Percentiles rank a stretch among this genome's conserved stretches.
Conservation (phyloP, 2,113 vertebrate species). For the Cebus imitator region DNA sequence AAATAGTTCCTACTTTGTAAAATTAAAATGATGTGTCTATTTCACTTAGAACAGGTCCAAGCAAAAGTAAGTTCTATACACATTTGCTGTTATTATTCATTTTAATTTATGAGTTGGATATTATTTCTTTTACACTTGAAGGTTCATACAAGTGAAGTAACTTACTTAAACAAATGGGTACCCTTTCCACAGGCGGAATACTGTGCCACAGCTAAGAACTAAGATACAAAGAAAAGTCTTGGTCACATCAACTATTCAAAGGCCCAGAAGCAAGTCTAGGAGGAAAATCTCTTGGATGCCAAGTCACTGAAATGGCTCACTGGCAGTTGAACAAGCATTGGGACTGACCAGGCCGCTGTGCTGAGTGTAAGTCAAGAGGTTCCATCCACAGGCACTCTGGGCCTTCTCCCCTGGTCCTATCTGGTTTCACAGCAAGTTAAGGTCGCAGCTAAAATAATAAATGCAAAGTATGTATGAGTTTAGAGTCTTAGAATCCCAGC, state of each 20-base stretch:
- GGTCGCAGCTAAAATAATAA: not conserved
- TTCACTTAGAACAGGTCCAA: not conserved
- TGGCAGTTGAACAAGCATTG: no score
- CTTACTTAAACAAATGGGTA: not conserved
- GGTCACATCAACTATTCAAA: not conserved
- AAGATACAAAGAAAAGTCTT: not conserved
- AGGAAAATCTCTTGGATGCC: not conserved
- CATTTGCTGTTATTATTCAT: not conserved
- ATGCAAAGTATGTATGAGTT: not conserved
- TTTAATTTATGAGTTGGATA: not conserved
- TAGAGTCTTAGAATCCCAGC: not conserved
- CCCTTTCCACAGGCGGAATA: not conserved
- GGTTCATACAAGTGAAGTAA: not conserved
- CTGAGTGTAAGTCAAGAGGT: not conserved
- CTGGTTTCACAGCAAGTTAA: not conserved
- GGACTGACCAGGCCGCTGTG: not conserved
- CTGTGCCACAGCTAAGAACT: not conserved
- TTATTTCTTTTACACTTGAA: not conserved
- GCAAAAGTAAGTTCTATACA: not conserved
- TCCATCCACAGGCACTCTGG: not conserved
- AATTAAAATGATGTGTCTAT: not conserved
- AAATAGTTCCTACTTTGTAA: not conserved
- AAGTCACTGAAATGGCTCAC: not conserved
- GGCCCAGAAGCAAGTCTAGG: no score
- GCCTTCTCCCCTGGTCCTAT: not conserved